Percentiles rank a stretch among this genome's conserved stretches.
Evolutionary conservation across 2,113 vertebrate species (phyloP).

Genomic region (Leucoraja erinaceus): DNA sequence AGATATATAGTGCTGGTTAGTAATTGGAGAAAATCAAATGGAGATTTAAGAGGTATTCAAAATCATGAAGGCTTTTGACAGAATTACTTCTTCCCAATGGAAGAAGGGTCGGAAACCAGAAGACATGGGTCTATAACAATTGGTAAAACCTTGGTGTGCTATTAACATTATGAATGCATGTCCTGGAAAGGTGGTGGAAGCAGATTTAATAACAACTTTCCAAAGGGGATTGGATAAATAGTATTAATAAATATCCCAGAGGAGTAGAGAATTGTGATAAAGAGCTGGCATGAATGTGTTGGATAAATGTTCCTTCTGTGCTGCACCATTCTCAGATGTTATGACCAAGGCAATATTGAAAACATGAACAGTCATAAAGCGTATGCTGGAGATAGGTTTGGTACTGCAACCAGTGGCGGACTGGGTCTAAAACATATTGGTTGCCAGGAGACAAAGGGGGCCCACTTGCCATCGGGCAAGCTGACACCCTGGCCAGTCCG

Average conservation of each 20-base stretch:
- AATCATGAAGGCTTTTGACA: background rate
- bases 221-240: background rate
- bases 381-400: background rate
- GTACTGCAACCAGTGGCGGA: too few species aligned
- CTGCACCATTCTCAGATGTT: background rate
- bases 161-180: too few species aligned
- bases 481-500: too few species aligned
- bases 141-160: too few species aligned
- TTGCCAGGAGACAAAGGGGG: too few species aligned
- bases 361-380: background rate
- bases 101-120: background rate
- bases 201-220: background rate
- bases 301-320: background rate
- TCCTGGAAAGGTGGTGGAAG: background rate
- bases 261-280: background rate
- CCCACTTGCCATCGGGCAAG: too few species aligned
- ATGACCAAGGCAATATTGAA: background rate
- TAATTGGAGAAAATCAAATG: background rate
- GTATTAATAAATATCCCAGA: background rate
- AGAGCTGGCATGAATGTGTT: background rate
- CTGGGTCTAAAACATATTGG: too few species aligned
- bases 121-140: too few species aligned
- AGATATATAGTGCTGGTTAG: background rate
- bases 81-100: background rate
- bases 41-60: background rate